Evolutionary conservation across 2,797 vertebrate genomes (phyloP), one percentile per base, ranked within the genome.

Genomic region (Sebastes minor): DNA sequence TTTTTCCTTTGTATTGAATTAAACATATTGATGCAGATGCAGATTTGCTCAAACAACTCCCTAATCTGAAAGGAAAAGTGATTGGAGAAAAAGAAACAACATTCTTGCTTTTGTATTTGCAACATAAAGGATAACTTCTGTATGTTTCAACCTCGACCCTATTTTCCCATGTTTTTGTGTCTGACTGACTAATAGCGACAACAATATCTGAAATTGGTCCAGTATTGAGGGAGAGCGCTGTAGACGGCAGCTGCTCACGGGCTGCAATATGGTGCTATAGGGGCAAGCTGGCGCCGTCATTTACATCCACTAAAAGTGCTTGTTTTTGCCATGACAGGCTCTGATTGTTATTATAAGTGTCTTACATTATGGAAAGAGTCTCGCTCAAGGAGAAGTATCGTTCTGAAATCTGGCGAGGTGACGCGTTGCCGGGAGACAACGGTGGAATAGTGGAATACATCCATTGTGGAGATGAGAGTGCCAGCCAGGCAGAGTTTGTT

Each of bases 1-100:
- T 35, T 61, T 63, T 75, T 56, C 20, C 53, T 61, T 72, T 76
- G 28, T 78, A 64, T 64, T 84, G 59, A 84, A 38, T 84, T 75
- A 77, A 75, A 80, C 23, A 27, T 75, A 42, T 35, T 7, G 6
- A 59, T 78, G 32, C 64, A 79, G 20, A 52, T 71, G 22, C 67
- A 83, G 56, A 81, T 79, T 84, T 61, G 23, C 4, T 71, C 8
- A 66, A 67, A 76, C 30, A 49, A 53, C n/a, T 67, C 10, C 27
- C 38, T 59, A 46, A 65, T 62, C 8, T 33, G n/a, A 67, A 60
- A 64, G 23, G 4, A 42, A 70, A 67, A 35, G 49, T 46, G 18
- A 25, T 14, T 59, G 20, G 13, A 35, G 9, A 32, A 73, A 25
- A 32, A 28, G 1, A 56, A 28, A 55, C 1, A 42, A 11, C 32